Base-by-base conservation (phyloP, 37 sponge, comb jelly and placozoan species). In the Diacarnus erythraeanus region DNA sequence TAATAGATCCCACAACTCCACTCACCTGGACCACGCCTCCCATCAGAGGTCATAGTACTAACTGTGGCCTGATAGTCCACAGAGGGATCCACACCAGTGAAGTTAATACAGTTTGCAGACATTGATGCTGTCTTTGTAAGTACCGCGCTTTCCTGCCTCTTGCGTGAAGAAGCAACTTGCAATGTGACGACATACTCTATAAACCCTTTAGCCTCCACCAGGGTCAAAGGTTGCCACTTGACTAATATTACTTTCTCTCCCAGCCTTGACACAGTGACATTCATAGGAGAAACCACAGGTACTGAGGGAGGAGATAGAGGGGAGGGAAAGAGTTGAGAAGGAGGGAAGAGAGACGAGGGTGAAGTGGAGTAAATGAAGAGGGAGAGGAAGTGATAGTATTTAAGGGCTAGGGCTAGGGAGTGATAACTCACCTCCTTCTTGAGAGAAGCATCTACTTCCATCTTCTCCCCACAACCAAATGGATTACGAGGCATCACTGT, bases 171-270 rank as follows among this genome's bases (percentile, higher is more conserved):
- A 21, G 54, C 51, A 21, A 29, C 71, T 8, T 5, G 0, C 25
- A 59, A 81, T 4, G 82, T 44, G 43, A 81, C 60, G 34, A 39
- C n/a, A 30, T 81, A 81, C 44, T 29, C 0, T 9, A 71, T 20
- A 38, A 81, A 63, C n/a, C 82, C 72, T 42, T 60, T 72, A 33
- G 74, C 73, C 82, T 81, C 64, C 17, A 73, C 74, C 3, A 81
- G 63, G 47, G 58, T 64, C 74, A 81, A 36, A 42, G 59, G 57
- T 29, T 27, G 23, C 64, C 71, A 81, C 36, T 41, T 71, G 43
- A 73, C 74, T 26, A 42, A 73, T 72, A 81, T 72, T 59, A 60
- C 47, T n/a, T 63, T 61, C 18, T 41, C 74, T 43, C 72, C 38
- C 10, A 15, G 10, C 51, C 6, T 47, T 17, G 51, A 35, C 1